Conservation (phyloP, 2,113 vertebrate genomes). For the Misgurnus anguillicaudatus region DNA sequence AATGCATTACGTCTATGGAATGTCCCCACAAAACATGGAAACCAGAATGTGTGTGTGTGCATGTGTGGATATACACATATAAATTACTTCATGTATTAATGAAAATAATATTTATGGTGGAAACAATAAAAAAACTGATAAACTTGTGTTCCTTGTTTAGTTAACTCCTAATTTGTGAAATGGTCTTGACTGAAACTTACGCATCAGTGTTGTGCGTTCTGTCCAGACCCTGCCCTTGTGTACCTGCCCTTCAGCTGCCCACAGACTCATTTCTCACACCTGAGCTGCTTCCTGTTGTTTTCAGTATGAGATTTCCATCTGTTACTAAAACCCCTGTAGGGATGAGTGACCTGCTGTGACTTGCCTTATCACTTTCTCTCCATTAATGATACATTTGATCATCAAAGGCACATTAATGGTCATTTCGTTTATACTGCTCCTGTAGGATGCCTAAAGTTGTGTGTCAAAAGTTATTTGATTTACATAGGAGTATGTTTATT, state of each 20-base stretch:
- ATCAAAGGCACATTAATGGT: slow-evolving; percentile 41
- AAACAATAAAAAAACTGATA: too few relatives aligned
- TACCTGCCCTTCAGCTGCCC: slow-evolving; percentile 58
- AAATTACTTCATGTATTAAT: too few relatives aligned
- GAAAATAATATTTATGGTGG: too few relatives aligned
- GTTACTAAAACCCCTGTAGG: slow-evolving; percentile 48
- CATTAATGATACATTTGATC: slow-evolving; percentile 35
- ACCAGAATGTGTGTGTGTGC: too few relatives aligned
- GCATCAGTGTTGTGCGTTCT: background rate
- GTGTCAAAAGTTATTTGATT: background rate
- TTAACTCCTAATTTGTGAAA: too few relatives aligned
- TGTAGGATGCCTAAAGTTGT: background rate
- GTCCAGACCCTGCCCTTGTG: slow-evolving; percentile 54
- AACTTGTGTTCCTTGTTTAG: too few relatives aligned
- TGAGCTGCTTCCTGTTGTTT: slow-evolving; percentile 49
- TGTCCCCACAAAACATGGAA: too few relatives aligned
- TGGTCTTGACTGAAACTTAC: background rate
- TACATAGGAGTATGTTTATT: too few relatives aligned
- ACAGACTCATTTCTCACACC: slow-evolving; percentile 49
- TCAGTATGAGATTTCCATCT: slow-evolving; percentile 61
- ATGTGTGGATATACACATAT: too few relatives aligned
- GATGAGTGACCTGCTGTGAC: slow-evolving; percentile 44
- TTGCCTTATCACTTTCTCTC: slow-evolving; percentile 28
- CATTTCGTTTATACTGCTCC: slow-evolving; percentile 10
- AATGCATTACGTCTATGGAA: too few relatives aligned